Evolutionary conservation across 1,140 invertebrate genomes (phyloP).

Genomic region (Marisa cornuarietis): DNA sequence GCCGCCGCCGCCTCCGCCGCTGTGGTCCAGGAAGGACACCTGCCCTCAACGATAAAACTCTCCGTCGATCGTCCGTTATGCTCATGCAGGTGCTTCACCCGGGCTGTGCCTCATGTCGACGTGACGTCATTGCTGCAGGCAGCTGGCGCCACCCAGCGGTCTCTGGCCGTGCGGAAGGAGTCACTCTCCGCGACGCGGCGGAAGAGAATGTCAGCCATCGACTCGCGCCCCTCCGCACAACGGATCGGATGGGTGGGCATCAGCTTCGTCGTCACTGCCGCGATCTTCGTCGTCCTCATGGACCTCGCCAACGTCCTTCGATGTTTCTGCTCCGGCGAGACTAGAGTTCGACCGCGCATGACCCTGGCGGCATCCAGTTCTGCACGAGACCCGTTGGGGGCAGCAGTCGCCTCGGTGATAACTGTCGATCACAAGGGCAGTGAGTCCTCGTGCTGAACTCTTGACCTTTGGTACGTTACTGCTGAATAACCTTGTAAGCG

Average conservation of each 20-base stretch:
- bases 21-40: neutral
- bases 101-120: too few relatives aligned
- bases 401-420: too few relatives aligned
- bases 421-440: neutral
- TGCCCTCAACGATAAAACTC: neutral
- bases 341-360: too few relatives aligned
- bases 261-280: too few relatives aligned
- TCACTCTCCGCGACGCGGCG: neutral
- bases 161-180: neutral
- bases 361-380: too few relatives aligned
- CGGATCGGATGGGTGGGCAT: too few relatives aligned
- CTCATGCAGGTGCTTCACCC: neutral
- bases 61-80: neutral
- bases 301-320: too few relatives aligned
- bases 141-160: neutral
- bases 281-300: too few relatives aligned
- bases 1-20: neutral
- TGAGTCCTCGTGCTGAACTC: neutral
- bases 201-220: too few relatives aligned
- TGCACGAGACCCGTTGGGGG: too few relatives aligned
- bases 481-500: neutral
- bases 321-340: too few relatives aligned
- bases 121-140: neutral
- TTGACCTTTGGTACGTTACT: neutral
- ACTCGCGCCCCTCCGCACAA: too few relatives aligned